Conservation (phyloP, 1,140 invertebrate genomes). For the Macrotrachela quadricornifera region DNA sequence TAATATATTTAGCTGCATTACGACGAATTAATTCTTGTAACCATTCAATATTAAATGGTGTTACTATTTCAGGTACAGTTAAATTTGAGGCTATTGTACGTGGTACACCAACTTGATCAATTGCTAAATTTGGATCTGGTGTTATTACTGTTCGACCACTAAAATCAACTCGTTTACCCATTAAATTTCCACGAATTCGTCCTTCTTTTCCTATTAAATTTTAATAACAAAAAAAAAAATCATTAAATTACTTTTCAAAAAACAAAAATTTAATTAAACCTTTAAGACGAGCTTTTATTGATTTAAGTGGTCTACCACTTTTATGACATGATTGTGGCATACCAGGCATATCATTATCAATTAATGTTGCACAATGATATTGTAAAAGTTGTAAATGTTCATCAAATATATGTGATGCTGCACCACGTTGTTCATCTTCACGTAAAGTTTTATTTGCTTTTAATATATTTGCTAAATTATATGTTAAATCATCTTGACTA, state of each 20-base stretch:
- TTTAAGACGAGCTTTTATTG: slow-evolving; percentile 57
- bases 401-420: slow-evolving; percentile 77
- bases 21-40: slow-evolving; percentile 84
- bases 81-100: slow-evolving; percentile 93
- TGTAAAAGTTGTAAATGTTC: slow-evolving; percentile 96
- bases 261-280: too few species aligned
- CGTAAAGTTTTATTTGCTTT: slow-evolving; percentile 88
- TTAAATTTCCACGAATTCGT: too few species aligned
- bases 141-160: slow-evolving; percentile 97
- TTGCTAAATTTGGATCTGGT: slow-evolving; percentile 89
- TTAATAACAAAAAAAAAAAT: too few species aligned
- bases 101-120: slow-evolving; percentile 95
- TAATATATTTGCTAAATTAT: slow-evolving; percentile 94
- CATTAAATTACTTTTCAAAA: too few species aligned
- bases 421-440: slow-evolving; percentile 80
- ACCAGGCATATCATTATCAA: slow-evolving; percentile 96
- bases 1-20: slow-evolving; percentile 96
- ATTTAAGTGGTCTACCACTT: slow-evolving; percentile 89
- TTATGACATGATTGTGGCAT: slow-evolving; percentile 92
- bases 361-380: slow-evolving; percentile 88
- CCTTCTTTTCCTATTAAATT: too few species aligned
- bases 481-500: slow-evolving; percentile 81
- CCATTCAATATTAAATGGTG: slow-evolving; percentile 93
- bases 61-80: slow-evolving; percentile 96
- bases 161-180: slow-evolving; percentile 99